Base-by-base conservation (phyloP, 2,113 vertebrate species). In the Mustela lutreola region DNA sequence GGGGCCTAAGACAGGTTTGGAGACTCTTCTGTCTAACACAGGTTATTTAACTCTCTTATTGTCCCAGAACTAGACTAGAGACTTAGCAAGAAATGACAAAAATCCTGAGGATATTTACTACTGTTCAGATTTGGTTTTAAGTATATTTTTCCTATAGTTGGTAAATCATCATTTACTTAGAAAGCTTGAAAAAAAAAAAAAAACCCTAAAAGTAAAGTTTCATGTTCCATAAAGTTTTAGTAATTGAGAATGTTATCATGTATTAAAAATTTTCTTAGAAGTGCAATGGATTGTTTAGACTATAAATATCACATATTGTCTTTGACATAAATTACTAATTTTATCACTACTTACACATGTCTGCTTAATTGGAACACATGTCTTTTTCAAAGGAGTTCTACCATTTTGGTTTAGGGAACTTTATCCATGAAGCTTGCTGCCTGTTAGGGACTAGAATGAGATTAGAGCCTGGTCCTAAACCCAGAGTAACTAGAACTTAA, bases 251-350 rank as follows among this genome's bases (percentile, higher is more conserved):
- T 78, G 45, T 39, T 97, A 24, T 84, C 45, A 48, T 58, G 33
- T 95, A 39, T 97, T 94, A 71, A 89, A 94, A 94, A 50, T 90
- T 53, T 95, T 63, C 65, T 45, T 62, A 78, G 36, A 91, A 65
- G 50, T 42, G 56, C 31, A 67, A 67, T 76, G 28, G 84, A 65
- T 89, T 95, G 22, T 94, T 81, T 83, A 87, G 91, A 28, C 71
- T 85, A 9, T 67, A 86, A 87, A 90, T 58, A 90, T 90, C 75
- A 21, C 60, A 45, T 83, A 81, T 83, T 83, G n/a, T 62, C 33
- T 94, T 94, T 94, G 75, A 42, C 83, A 10, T 83, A 95, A 92
- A 94, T 90, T 81, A 56, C 28, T 63, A 70, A 45, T 90, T 89
- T 95, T 82, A 65, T 92, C 33, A 56, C 24, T 78, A 31, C 45